phyloP scores from a whole-genome alignment of 2,888 invertebrate genomes.

The Tetranychus truncatus region DNA sequence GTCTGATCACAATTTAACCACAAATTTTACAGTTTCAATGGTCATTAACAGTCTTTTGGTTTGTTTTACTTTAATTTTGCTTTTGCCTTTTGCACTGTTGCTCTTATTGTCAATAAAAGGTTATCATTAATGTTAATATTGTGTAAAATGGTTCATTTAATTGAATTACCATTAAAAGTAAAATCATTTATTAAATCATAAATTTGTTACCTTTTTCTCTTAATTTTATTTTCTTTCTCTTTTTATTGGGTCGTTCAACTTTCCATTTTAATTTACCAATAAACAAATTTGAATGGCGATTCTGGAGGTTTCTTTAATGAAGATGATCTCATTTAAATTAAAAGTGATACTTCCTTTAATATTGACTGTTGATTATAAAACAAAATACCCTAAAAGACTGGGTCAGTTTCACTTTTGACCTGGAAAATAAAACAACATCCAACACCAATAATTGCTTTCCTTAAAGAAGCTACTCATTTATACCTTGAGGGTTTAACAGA shows the following conservation, averaged over 20 bases:
- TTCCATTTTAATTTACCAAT: too few relatives aligned
- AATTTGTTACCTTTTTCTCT: too few relatives aligned
- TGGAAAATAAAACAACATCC: background rate
- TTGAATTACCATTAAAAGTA: background rate
- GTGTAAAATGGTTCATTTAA: background rate
- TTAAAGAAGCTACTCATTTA: background rate
- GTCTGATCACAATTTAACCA: too few relatives aligned
- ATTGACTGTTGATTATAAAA: background rate
- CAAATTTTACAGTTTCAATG: too few relatives aligned
- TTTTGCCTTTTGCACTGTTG: background rate
- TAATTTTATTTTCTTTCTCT: too few relatives aligned
- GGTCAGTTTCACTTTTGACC: constrained; percentile 1
- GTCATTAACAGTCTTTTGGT: too few relatives aligned
- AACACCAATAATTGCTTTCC: background rate
- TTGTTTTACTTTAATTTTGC: too few relatives aligned
- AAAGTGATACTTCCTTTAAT: background rate
- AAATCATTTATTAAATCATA: background rate
- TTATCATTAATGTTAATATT: background rate
- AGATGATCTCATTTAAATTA: background rate
- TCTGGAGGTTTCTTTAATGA: background rate
- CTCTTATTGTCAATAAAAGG: background rate
- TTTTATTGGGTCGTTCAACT: too few relatives aligned
- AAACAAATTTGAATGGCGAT: too few relatives aligned
- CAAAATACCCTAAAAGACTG: background rate
- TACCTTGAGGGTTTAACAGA: too few relatives aligned